Conservation (phyloP, 2,113 vertebrate species). For the Collichthys lucidus region DNA sequence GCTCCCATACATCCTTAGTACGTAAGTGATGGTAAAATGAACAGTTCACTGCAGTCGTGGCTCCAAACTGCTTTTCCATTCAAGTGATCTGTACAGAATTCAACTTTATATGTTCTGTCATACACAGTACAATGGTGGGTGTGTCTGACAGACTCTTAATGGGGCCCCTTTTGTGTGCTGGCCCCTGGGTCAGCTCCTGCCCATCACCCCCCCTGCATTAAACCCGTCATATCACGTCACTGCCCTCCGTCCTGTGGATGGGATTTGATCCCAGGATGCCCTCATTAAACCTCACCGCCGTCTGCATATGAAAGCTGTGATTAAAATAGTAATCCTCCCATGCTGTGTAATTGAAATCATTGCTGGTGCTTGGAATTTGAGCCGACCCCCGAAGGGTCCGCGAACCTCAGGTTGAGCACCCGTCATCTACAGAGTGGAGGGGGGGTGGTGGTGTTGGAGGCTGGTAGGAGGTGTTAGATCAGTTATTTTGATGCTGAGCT, state of each 20-base stretch:
- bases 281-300: neutral
- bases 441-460: neutral
- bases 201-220: neutral
- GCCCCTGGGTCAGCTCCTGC: neutral
- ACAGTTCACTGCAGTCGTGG: no score
- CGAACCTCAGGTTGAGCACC: constrained; percentile 10
- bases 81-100: no score
- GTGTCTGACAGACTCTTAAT: neutral
- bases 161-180: neutral
- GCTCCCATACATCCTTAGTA: no score
- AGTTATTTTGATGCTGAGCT: constrained; percentile 38
- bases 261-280: neutral
- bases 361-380: neutral
- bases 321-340: fast-evolving
- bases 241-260: neutral
- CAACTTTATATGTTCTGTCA: no score
- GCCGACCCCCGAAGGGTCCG: neutral
- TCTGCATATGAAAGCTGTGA: neutral
- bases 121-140: no score
- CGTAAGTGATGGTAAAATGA: no score
- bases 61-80: no score
- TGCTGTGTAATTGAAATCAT: neutral
- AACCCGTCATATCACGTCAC: no score
- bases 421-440: neutral
- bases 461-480: constrained; percentile 38